Conservation (phyloP, 92 coral and sea anemone genomes). For the Palythoa grandiflora region DNA sequence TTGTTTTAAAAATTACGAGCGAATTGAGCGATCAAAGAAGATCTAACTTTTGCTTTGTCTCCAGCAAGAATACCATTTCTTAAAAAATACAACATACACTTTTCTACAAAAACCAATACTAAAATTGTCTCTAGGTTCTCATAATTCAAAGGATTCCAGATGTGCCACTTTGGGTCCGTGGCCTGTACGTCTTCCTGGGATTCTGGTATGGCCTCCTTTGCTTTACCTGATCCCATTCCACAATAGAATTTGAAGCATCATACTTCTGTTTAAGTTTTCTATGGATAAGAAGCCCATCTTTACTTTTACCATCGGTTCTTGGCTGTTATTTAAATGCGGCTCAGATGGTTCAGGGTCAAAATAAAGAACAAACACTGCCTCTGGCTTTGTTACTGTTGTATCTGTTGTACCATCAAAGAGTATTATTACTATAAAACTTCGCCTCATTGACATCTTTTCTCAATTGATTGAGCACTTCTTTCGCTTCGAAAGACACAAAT, state of each 20-base stretch:
- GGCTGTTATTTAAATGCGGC: slow-evolving; percentile 35
- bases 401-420: slow-evolving; percentile 69
- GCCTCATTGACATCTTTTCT: slow-evolving; percentile 50
- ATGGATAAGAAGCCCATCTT: slow-evolving; percentile 55
- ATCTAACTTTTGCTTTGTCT: too few relatives aligned
- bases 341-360: slow-evolving; percentile 59
- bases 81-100: too few relatives aligned
- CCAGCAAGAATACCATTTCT: too few relatives aligned
- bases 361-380: slow-evolving; percentile 59
- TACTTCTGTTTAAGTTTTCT: slow-evolving; percentile 41
- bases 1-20: too few relatives aligned
- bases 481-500: slow-evolving; percentile 61
- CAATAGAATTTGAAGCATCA: slow-evolving; percentile 45
- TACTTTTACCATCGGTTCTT: slow-evolving; percentile 59
- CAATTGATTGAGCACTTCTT: slow-evolving; percentile 38
- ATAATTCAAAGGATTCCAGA: too few relatives aligned
- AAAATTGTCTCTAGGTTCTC: too few relatives aligned
- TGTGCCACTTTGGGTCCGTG: too few relatives aligned
- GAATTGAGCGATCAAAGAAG: too few relatives aligned
- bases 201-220: slow-evolving; percentile 47
- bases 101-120: too few relatives aligned
- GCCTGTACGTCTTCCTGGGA: too few relatives aligned
- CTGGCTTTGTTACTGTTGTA: slow-evolving; percentile 53
- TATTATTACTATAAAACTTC: slow-evolving; percentile 65
- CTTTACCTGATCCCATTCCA: slow-evolving; percentile 44